These are phyloP conservation scores for Cenopis cana DNA, from an alignment of 2,888 invertebrate species.

Conservation along the genomic window DNA sequence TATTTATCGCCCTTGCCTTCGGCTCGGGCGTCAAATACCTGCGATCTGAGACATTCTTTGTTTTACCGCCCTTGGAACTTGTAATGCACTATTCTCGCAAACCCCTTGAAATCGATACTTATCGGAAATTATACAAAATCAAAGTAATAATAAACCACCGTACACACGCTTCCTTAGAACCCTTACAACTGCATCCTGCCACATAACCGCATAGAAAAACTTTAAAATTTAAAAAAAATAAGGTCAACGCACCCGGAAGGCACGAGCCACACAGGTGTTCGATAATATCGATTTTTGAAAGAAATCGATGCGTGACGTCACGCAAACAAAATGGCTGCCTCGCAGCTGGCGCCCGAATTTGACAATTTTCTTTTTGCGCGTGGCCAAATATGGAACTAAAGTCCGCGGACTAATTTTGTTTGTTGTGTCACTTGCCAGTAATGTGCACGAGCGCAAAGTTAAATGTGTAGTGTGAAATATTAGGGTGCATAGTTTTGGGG, in stretches of 20 bases:
- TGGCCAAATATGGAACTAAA: slow-evolving; percentile 24
- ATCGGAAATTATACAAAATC: slow-evolving; percentile 31
- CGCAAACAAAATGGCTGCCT: slow-evolving; percentile 63
- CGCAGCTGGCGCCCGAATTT: slow-evolving; percentile 66
- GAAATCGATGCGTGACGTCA: slow-evolving; percentile 81
- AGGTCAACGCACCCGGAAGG: slow-evolving; percentile 76
- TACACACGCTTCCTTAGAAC: slow-evolving; percentile 37
- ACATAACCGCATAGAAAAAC: slow-evolving; percentile 2
- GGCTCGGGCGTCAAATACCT: too few species aligned
- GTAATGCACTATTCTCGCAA: too few species aligned
- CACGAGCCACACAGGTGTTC: slow-evolving; percentile 79
- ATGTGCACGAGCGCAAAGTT: background rate
- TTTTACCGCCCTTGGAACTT: too few species aligned
- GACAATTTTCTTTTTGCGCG: slow-evolving; percentile 10
- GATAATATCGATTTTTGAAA: slow-evolving; percentile 72
- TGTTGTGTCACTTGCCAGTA: background rate
- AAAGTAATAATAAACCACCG: slow-evolving; percentile 30
- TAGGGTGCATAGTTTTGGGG: slow-evolving; percentile 68
- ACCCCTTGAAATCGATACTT: slow-evolving; percentile 4
- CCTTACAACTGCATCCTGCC: slow-evolving; percentile 38
- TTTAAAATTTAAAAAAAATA: slow-evolving; percentile 45
- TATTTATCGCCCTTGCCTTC: too few species aligned
- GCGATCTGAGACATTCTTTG: too few species aligned
- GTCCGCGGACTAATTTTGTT: slow-evolving; percentile 50
- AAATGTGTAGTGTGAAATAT: slow-evolving; percentile 60